These are phyloP conservation scores for Emydura subglobosa DNA, from an alignment of 2,113 vertebrate species.

Conservation along the genomic window DNA sequence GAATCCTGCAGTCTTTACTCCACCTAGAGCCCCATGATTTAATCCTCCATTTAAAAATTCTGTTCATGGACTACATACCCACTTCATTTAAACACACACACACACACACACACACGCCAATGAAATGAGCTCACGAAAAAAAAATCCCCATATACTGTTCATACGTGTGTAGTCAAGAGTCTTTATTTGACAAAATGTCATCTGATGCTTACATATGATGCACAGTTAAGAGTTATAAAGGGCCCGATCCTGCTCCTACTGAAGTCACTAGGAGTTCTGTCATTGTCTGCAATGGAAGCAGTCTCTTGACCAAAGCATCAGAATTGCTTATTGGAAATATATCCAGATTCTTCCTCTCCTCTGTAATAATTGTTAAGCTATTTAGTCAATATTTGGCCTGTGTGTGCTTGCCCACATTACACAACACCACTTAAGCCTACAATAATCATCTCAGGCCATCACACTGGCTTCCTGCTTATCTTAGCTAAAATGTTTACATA, in stretches of 20 bases:
- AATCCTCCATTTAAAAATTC: slow-evolving; percentile 17
- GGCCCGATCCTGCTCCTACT: neutral
- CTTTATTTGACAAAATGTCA: slow-evolving; percentile 39
- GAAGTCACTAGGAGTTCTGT: neutral
- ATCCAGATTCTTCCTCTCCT: slow-evolving; percentile 22
- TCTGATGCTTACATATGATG: slow-evolving; percentile 8
- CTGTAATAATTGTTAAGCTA: slow-evolving; percentile 56
- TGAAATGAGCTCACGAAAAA: neutral
- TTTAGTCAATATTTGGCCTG: slow-evolving; percentile 62
- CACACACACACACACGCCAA: neutral
- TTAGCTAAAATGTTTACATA: slow-evolving; percentile 46
- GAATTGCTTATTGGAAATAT: slow-evolving; percentile 20
- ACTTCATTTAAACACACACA: slow-evolving; percentile 3
- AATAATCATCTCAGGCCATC: slow-evolving; percentile 13
- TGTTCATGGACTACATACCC: neutral
- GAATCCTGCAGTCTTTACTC: neutral
- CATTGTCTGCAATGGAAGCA: neutral
- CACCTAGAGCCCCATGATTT: neutral
- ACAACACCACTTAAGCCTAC: slow-evolving; percentile 12
- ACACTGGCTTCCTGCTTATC: slow-evolving; percentile 6
- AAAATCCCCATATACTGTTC: slow-evolving; percentile 3
- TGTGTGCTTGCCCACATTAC: slow-evolving; percentile 2
- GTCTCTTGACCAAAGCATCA: neutral
- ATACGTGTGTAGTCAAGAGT: neutral
- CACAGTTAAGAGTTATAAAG: slow-evolving; percentile 49